These are phyloP conservation scores for Callaeas wilsoni DNA, from an alignment of 2,113 vertebrate species.

Conservation along the genomic window DNA sequence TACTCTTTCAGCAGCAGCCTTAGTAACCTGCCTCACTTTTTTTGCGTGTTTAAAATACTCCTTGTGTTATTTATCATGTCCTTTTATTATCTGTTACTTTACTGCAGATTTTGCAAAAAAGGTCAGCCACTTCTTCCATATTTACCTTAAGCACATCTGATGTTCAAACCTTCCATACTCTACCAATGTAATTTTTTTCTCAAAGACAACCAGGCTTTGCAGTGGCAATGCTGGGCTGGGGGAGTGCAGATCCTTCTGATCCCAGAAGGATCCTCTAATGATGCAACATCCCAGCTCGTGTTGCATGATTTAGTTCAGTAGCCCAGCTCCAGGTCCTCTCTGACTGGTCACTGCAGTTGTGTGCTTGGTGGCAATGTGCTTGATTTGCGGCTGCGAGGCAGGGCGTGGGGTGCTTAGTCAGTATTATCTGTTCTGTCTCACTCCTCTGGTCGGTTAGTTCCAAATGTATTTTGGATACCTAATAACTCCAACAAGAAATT, in stretches of 20 bases:
- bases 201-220: background rate
- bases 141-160: background rate
- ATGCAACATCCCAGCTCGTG: background rate
- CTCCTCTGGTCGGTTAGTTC: background rate
- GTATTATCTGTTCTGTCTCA: background rate
- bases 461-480: background rate
- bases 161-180: background rate
- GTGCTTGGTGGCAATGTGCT: background rate
- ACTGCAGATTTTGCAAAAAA: background rate
- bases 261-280: background rate
- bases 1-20: background rate
- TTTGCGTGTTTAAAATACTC: background rate
- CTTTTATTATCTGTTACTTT: background rate
- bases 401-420: background rate
- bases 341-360: background rate
- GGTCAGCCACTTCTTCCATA: rapidly evolving
- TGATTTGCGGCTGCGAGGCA: background rate
- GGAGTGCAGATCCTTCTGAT: background rate
- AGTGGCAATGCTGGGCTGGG: background rate
- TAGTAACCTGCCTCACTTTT: background rate
- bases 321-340: background rate
- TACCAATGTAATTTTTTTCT: background rate
- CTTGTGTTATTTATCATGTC: background rate
- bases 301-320: background rate
- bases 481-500: background rate